Evolutionary conservation across 2,113 vertebrate species (phyloP).

Genomic region (Thalassarche chlororhynchos): DNA sequence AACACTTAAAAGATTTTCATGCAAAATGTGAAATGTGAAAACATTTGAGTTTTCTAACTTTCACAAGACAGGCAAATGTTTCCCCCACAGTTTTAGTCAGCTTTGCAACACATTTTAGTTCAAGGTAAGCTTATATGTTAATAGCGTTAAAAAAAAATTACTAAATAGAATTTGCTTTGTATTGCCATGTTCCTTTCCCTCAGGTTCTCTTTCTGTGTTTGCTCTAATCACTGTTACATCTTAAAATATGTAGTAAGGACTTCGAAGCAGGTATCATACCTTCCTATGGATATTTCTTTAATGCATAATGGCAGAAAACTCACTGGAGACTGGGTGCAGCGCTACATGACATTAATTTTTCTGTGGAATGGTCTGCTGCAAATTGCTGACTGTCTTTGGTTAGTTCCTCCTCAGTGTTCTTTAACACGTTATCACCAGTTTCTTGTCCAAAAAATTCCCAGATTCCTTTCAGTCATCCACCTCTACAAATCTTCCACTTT

Average conservation of each 20-base stretch:
- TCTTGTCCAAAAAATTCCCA: neutral
- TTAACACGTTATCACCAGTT: neutral
- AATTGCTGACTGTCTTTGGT: neutral
- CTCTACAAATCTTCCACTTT: neutral
- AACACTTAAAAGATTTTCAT: neutral
- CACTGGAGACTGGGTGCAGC: neutral
- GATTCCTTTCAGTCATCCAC: neutral
- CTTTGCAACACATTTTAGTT: neutral
- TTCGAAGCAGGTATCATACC: neutral
- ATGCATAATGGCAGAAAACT: neutral
- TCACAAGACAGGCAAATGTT: neutral
- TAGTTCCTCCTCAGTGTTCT: neutral
- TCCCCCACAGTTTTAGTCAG: neutral
- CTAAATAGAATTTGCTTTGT: neutral
- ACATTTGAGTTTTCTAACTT: neutral
- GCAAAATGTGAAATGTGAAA: neutral
- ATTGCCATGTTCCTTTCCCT: neutral
- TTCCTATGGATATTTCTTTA: neutral
- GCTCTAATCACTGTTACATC: neutral
- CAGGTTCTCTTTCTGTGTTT: neutral
- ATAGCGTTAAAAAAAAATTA: neutral
- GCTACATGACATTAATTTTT: neutral
- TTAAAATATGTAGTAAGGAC: neutral
- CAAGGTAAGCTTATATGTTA: neutral
- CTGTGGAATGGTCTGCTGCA: neutral